Evolutionary conservation across 2,888 invertebrate genomes (phyloP), one percentile per base, ranked within the genome.

Genomic region (Herminia tarsipennalis): DNA sequence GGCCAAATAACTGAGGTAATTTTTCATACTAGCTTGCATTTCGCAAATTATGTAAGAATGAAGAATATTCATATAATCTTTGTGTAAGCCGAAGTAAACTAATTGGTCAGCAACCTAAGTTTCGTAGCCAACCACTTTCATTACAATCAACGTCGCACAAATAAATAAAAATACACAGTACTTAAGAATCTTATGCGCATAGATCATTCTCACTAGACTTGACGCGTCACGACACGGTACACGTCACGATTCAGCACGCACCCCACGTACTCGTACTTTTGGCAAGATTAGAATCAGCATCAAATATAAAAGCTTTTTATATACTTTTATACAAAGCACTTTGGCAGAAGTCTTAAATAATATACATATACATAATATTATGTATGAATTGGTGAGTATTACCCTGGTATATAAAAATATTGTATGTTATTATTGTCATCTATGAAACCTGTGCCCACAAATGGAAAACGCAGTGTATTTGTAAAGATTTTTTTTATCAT

Each of bases 191-290:
- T 44, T 49, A 55, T 50, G 62, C 32, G 47, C 62, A 48, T 50
- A 55, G 59, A 61, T 54, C 57, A 61, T 57, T 65, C 64, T 64
- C 64, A 64, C 66, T 61, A 61, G 36, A 65, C 41, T 45, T 48
- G 60, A 50, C 30, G 53, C 24, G 45, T 55, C 55, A 57, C 66
- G 57, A 57, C 63, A 65, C 29, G 22, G 39, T 41, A 22, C 27
- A 43, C 49, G 40, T 27, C 44, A 36, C 56, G n/a, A n/a, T n/a
- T n/a, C n/a, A n/a, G n/a, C n/a, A n/a, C 24, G 51, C 37, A 42
- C 18, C 22, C 6, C 3, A 1, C 13, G 10, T 13, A 22, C 9
- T 10, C 18, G 3, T 3, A 6, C 6, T 22, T 39, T 39, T 45
- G 38, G 38, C 38, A 38, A 33, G 33, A 44, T 22, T 13, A 35